These are phyloP conservation scores for Lagria hirta DNA, from an alignment of 2,888 invertebrate species.

Conservation along the genomic window DNA sequence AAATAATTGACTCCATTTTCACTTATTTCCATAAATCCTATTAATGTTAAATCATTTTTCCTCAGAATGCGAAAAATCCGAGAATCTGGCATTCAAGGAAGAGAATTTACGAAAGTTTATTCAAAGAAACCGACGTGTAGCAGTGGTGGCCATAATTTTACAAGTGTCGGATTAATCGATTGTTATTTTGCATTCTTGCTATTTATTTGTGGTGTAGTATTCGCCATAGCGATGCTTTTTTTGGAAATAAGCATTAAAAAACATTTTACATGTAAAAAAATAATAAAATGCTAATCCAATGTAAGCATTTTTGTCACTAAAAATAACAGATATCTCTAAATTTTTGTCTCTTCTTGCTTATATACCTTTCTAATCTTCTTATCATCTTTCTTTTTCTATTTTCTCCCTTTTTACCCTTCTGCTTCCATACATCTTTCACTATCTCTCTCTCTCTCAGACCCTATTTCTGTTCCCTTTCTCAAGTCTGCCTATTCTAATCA, in stretches of 20 bases:
- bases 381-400: too few relatives aligned
- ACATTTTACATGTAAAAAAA: too few relatives aligned
- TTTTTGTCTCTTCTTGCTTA: constrained; percentile 9
- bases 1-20: too few relatives aligned
- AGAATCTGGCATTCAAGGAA: constrained; percentile 30
- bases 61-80: constrained; percentile 20
- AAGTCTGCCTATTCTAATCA: too few relatives aligned
- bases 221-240: constrained; percentile 23
- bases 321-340: too few relatives aligned
- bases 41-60: background rate
- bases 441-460: too few relatives aligned
- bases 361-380: too few relatives aligned
- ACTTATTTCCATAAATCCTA: constrained; percentile 3
- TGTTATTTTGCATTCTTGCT: constrained; percentile 35
- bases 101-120: constrained; percentile 28
- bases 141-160: constrained; percentile 28
- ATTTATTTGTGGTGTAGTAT: constrained; percentile 26
- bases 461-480: too few relatives aligned
- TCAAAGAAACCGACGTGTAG: constrained; percentile 33
- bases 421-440: too few relatives aligned
- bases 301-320: too few relatives aligned
- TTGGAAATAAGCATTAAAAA: constrained; percentile 19
- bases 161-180: constrained; percentile 33
- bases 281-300: too few relatives aligned
- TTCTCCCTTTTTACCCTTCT: too few relatives aligned